Evolutionary conservation across 2,113 vertebrate species (phyloP), one percentile per base, ranked within the genome.

Genomic region (Oryzias curvinotus): DNA sequence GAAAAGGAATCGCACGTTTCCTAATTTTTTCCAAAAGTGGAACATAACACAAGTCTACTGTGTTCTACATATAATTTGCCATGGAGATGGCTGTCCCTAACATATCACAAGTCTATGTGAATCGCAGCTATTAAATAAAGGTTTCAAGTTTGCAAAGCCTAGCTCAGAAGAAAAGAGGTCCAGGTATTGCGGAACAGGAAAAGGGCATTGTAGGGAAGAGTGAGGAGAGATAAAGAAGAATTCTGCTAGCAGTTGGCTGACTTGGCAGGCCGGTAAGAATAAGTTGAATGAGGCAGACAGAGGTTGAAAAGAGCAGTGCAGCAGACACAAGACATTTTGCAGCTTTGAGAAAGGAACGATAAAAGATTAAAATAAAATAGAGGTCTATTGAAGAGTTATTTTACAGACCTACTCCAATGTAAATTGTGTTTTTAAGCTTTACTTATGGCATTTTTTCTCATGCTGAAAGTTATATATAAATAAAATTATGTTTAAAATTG

Each of bases 71-170:
- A 81, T 41, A 5, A 51, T 18, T 50, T 68, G 81, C 83, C 61
- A 68, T 77, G 63, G 19, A 68, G 64, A 82, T 71, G 82, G 53
- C 52, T 62, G 69, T 23, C 64, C 65, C 78, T 70, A 83, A 78
- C 71, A 78, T 53, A 81, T 78, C 72, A 75, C 81, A 85, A 78
- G 65, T 72, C 54, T 62, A 52, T 59, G 60, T 75, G 67, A 77
- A 65, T 71, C 67, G 68, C 41, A 52, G 54, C 64, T 46, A 52
- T 70, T 65, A 77, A 66, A 75, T 46, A 12, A 19, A 3, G 36
- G 50, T 78, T 75, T 76, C n/a, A 36, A 61, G 75, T 70, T 79
- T 61, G 75, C 79, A 77, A 74, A 57, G 30, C 30, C 58, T 62
- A 52, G 70, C 43, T 50, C 56, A 10, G 52, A 1, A 12, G 53